Evolutionary conservation across 1,140 invertebrate species (phyloP).

Genomic region (Drosophila prosaltans): DNA sequence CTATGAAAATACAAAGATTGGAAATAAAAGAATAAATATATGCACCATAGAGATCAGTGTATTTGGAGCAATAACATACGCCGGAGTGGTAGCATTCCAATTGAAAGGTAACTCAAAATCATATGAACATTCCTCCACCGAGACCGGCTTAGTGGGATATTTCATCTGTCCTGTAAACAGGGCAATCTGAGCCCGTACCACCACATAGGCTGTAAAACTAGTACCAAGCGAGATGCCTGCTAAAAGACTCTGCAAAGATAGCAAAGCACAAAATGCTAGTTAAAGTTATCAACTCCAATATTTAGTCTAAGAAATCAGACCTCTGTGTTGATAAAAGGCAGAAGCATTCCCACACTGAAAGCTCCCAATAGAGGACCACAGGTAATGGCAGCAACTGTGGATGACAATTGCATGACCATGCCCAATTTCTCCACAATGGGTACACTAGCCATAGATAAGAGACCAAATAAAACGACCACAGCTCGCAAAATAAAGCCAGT

Average conservation of each 20-base stretch:
- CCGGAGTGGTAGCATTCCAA: slow-evolving; percentile 47
- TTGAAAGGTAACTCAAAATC: slow-evolving; percentile 39
- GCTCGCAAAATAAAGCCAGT: slow-evolving; percentile 87
- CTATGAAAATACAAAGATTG: slow-evolving; percentile 1
- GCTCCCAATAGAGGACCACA: slow-evolving; percentile 92
- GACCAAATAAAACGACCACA: slow-evolving; percentile 86
- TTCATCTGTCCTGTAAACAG: slow-evolving; percentile 53
- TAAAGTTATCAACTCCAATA: background rate
- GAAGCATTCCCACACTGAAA: slow-evolving; percentile 92
- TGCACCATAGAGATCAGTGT: background rate
- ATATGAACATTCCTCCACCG: slow-evolving; percentile 60
- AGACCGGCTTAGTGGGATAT: slow-evolving; percentile 58
- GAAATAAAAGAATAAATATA: background rate
- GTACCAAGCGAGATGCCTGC: slow-evolving; percentile 46
- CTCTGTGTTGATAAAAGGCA: slow-evolving; percentile 90
- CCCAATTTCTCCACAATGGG: slow-evolving; percentile 89
- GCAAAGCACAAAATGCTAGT: background rate
- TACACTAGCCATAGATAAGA: slow-evolving; percentile 87
- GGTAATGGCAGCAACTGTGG: slow-evolving; percentile 90
- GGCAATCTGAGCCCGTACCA: slow-evolving; percentile 58
- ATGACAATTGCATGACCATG: slow-evolving; percentile 89
- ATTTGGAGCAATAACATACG: slow-evolving; percentile 52
- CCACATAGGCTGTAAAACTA: slow-evolving; percentile 53
- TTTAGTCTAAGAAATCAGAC: slow-evolving; percentile 59
- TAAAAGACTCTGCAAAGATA: slow-evolving; percentile 50